Percentiles rank a stretch among this genome's conserved stretches.
Evolutionary conservation across 2,797 vertebrate genomes (phyloP).

Genomic region (Anniella stebbinsi): DNA sequence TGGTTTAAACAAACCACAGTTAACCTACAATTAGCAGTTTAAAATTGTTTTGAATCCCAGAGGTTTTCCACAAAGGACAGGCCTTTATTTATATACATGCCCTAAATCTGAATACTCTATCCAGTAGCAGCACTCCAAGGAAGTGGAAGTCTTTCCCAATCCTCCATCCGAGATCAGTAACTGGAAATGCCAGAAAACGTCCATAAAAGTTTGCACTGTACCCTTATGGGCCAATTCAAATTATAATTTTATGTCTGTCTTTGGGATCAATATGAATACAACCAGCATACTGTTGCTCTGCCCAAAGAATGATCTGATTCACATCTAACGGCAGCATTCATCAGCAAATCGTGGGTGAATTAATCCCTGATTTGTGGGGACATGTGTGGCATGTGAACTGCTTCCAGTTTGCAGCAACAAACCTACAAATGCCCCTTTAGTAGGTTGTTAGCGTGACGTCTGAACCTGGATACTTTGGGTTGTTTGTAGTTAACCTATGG

Average conservation of each 20-base stretch:
- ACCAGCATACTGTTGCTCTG: background rate
- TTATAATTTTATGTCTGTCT: too few relatives aligned
- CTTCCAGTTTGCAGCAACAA: too few relatives aligned
- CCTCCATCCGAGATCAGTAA: background rate
- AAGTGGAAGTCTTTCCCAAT: background rate
- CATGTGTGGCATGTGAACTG: too few relatives aligned
- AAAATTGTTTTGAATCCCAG: too few relatives aligned
- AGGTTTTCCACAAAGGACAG: background rate
- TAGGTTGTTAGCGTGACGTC: too few relatives aligned
- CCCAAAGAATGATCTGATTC: background rate
- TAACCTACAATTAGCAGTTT: background rate
- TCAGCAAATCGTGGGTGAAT: too few relatives aligned
- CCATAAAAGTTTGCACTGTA: background rate
- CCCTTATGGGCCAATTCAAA: background rate
- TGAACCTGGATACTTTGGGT: too few relatives aligned
- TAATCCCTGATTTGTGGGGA: too few relatives aligned
- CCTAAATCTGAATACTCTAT: background rate
- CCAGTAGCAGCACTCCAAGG: background rate
- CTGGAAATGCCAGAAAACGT: background rate
- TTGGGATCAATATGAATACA: background rate
- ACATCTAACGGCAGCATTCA: too few relatives aligned
- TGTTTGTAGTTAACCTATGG: too few relatives aligned
- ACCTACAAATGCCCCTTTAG: too few relatives aligned
- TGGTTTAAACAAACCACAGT: too few relatives aligned
- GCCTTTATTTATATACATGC: background rate